Percentiles rank a stretch among this genome's conserved stretches.
Conservation (phyloP, 2,113 vertebrate species). For the Syngnathoides biaculeatus region DNA sequence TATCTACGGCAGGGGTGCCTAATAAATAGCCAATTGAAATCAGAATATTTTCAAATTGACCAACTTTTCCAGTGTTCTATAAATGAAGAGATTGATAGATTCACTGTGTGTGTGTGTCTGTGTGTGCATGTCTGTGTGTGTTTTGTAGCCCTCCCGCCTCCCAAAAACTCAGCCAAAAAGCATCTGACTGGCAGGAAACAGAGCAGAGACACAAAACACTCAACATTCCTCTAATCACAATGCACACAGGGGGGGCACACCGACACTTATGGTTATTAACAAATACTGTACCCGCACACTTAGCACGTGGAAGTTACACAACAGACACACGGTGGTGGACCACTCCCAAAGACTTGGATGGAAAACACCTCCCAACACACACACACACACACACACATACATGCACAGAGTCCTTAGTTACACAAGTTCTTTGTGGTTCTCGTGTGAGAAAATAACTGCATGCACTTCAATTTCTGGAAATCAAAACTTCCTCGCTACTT, state of each 20-base stretch:
- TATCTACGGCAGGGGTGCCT: not conserved
- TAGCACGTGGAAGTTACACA: constrained; percentile 45
- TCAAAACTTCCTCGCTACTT: constrained; percentile 15
- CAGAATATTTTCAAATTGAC: not conserved
- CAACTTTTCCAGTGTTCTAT: not conserved
- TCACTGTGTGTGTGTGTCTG: not conserved
- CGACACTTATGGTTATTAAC: not conserved
- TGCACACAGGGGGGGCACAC: constrained; percentile 23
- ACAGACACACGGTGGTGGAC: constrained; percentile 12
- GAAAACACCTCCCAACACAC: constrained; percentile 4
- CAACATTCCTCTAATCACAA: constrained; percentile 51
- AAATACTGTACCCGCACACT: constrained; percentile 4
- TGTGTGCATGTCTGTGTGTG: not conserved
- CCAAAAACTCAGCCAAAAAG: constrained; percentile 21
- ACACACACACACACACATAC: constrained; percentile 8
- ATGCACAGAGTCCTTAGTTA: constrained; percentile 28
- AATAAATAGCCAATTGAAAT: not conserved
- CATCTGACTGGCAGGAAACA: constrained; percentile 38
- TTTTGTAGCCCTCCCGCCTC: not conserved
- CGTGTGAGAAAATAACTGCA: constrained; percentile 55
- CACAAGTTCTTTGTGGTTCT: constrained; percentile 41
- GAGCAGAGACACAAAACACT: constrained; percentile 48
- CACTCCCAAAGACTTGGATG: constrained; percentile 1
- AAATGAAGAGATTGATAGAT: not conserved
- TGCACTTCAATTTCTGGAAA: constrained; percentile 45